These are phyloP conservation scores for Leptopilina drosophilae DNA, from an alignment of 2,888 invertebrate genomes.

Conservation along the genomic window DNA sequence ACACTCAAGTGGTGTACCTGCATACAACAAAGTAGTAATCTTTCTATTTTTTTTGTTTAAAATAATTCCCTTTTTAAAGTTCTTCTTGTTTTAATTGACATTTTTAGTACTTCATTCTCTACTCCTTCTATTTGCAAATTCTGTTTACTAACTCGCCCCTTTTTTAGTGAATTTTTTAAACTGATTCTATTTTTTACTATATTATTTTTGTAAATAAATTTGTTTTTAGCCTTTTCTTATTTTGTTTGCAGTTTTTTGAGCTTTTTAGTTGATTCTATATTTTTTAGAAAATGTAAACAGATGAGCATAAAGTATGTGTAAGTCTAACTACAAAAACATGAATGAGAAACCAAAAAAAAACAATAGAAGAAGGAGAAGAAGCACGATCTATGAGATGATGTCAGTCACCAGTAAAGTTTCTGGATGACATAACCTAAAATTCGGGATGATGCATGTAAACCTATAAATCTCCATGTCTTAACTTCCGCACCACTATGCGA, in stretches of 20 bases:
- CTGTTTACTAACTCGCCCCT: no score
- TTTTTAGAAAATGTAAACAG: neutral
- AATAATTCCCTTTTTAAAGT: neutral
- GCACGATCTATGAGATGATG: neutral
- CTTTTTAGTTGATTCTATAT: no score
- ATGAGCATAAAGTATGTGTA: neutral
- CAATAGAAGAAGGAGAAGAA: neutral
- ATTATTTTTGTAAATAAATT: no score
- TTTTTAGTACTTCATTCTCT: no score
- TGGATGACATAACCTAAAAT: conserved; percentile 29
- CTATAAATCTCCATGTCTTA: conserved; percentile 15
- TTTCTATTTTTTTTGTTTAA: neutral
- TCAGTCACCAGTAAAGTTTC: conserved; percentile 12
- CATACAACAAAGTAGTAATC: neutral
- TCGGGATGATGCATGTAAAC: conserved; percentile 17
- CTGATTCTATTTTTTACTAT: no score
- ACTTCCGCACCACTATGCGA: neutral
- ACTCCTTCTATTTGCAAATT: no score
- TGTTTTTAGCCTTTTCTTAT: no score
- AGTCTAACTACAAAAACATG: neutral
- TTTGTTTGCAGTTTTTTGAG: no score
- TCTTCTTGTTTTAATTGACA: no score
- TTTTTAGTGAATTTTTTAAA: no score
- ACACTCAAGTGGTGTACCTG: neutral
- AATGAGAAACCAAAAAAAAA: no score